phyloP scores from a whole-genome alignment of 2,797 vertebrate genomes.

The Coreius guichenoti region DNA sequence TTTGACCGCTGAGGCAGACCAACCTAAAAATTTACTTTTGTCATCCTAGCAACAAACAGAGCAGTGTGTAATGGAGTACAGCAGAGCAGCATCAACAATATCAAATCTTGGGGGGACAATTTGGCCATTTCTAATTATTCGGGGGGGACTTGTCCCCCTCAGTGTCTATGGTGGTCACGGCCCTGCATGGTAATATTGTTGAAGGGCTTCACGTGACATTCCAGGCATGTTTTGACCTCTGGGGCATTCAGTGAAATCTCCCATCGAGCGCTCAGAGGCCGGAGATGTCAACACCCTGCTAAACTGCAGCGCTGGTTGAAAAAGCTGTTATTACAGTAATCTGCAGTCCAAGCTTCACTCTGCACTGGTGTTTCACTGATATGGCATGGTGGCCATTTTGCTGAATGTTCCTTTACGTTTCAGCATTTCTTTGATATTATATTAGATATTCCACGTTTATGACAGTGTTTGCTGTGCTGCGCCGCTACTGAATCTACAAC shows the following conservation, averaged over 20 bases:
- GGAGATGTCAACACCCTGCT: constrained; percentile 9
- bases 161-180: no score
- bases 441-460: background rate
- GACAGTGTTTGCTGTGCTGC: background rate
- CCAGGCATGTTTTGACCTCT: constrained; percentile 28
- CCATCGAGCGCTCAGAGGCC: background rate
- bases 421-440: background rate
- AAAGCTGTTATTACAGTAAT: constrained; percentile 26
- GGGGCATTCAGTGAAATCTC: background rate
- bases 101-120: no score
- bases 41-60: no score
- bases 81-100: no score
- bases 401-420: background rate
- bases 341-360: background rate
- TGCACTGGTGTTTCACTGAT: background rate
- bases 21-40: no score
- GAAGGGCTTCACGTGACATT: constrained; percentile 61
- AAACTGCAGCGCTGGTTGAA: background rate
- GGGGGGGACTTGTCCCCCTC: no score
- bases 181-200: constrained; percentile 13
- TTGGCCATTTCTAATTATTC: no score
- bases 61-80: no score
- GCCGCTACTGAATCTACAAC: background rate
- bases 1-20: no score
- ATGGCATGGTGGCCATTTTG: constrained; percentile 3